Conservation (phyloP, 2,113 vertebrate species). For the Triplophysa tibetana region DNA sequence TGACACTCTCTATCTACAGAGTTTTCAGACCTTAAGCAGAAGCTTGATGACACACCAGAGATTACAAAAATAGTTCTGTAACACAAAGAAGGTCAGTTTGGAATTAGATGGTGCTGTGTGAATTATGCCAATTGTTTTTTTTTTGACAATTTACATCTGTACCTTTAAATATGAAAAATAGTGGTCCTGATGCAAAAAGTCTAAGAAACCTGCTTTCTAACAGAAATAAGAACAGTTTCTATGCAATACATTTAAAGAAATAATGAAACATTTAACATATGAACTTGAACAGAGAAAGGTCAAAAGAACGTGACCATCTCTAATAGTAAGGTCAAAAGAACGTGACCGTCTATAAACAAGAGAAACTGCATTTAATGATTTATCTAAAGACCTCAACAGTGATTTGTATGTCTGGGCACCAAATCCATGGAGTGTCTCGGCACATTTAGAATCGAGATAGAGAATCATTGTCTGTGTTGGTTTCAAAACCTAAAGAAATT, state of each 20-base stretch:
- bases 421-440: neutral
- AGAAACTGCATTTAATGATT: neutral
- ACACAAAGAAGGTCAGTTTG: too few species aligned
- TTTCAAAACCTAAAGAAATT: slow-evolving; percentile 19
- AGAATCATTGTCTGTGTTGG: slow-evolving; percentile 17
- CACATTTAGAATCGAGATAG: slow-evolving; percentile 20
- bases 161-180: neutral
- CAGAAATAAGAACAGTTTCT: neutral
- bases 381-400: slow-evolving; percentile 18
- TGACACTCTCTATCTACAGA: too few species aligned
- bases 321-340: too few species aligned
- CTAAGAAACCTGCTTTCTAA: slow-evolving; percentile 8
- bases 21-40: too few species aligned
- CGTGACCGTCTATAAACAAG: too few species aligned
- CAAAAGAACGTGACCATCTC: too few species aligned
- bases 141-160: too few species aligned
- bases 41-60: neutral
- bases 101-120: too few species aligned
- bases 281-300: neutral
- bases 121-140: too few species aligned
- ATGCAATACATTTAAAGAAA: neutral
- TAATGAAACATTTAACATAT: neutral
- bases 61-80: neutral
- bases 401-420: slow-evolving; percentile 14
- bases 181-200: neutral